Evolutionary conservation across 2,888 invertebrate species (phyloP), one percentile per base, ranked within the genome.

Genomic region (Byasa hedistus): DNA sequence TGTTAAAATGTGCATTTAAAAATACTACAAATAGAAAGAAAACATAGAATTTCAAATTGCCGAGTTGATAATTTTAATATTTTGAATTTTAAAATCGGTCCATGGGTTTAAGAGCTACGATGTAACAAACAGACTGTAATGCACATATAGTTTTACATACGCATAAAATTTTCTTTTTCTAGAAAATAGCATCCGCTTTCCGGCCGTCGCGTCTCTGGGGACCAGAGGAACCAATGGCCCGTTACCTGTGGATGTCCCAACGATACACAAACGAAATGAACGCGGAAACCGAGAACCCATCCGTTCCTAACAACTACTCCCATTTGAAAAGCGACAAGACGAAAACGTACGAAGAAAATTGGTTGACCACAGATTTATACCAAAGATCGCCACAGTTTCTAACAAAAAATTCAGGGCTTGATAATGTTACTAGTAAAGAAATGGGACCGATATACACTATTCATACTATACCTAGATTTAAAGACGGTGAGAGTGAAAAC

Each of bases 211-310:
- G 89, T 22, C 78, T 89, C 19, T 91, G 91, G 91, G 91, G 91
- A 17, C 91, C 91, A 24, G 90, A 91, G 72, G 91, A 91, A 71
- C 91, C 91, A 1, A 82, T 89, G 79, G 83, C 87, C 0, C 76
- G 91, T 73, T 91, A 91, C 74, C 79, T 89, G 10, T 91, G 91
- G 91, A 91, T 91, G 91, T 88, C 90, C 21, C 87, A 88, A 76
- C 78, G 88, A 70, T 86, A 82, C 65, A 72, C 81, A 57, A 84
- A 83, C 73, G 89, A 87, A 72, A 71, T 80, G 2, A 86, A 82
- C 75, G 80, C 82, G 12, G 83, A 83, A 69, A 82, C 79, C 70
- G 83, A 84, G 39, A 74, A 78, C 1, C 80, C 74, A 55, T 82
- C 84, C 17, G 88, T 86, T 69, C 80, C 78, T 5, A 84, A 83